phyloP scores from a whole-genome alignment of 2,113 vertebrate species.

The Erinaceus europaeus region DNA sequence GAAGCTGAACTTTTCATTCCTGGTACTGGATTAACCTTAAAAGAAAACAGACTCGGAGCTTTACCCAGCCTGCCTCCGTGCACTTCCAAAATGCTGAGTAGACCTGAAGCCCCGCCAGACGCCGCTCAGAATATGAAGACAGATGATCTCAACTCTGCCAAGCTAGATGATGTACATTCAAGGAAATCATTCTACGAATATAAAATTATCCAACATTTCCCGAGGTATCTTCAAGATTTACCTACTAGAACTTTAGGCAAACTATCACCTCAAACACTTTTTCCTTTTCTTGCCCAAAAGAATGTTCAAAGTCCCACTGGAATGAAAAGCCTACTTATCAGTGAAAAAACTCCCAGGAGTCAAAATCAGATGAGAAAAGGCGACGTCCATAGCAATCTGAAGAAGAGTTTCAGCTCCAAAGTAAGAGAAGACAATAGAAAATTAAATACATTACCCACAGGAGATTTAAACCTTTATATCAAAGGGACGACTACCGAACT shows the following conservation, averaged over 20 bases:
- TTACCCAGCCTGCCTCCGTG: neutral
- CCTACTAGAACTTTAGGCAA: neutral
- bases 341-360: neutral
- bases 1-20: constrained; percentile 77
- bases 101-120: constrained; percentile 4
- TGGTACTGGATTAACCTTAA: constrained; percentile 72
- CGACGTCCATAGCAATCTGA: neutral
- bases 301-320: neutral
- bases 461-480: constrained; percentile 5
- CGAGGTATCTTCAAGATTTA: constrained; percentile 55
- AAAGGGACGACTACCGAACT: constrained; percentile 2
- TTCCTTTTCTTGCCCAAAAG: constrained; percentile 37
- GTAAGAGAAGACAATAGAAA: neutral
- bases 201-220: constrained; percentile 62
- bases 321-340: neutral
- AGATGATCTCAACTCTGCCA: constrained; percentile 41
- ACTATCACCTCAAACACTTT: constrained; percentile 30
- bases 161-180: constrained; percentile 45
- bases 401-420: constrained; percentile 12
- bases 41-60: constrained; percentile 30
- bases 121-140: constrained; percentile 29
- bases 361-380: constrained; percentile 35
- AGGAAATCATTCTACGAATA: constrained; percentile 39
- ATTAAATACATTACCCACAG: constrained; percentile 9
- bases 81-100: constrained; percentile 22